Percentiles rank a stretch among this genome's conserved stretches.
Conservation (phyloP, 1,140 invertebrate species). For the Rhynchophorus ferrugineus region DNA sequence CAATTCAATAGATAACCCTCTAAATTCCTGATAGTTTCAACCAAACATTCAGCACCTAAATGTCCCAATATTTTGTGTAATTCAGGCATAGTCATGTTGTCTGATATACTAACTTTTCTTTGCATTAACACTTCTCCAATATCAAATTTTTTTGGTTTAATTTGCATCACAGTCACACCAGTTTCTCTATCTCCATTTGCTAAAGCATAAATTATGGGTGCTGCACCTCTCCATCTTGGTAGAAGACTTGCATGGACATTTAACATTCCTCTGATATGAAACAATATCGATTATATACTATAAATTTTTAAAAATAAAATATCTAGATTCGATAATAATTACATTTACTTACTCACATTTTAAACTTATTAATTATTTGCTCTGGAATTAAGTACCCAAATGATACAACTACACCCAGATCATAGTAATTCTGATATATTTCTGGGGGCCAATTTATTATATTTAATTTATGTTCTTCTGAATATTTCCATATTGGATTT, state of each 20-base stretch:
- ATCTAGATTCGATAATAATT: not conserved
- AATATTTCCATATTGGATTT: constrained; percentile 46
- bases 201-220: constrained; percentile 77
- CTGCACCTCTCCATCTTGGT: constrained; percentile 87
- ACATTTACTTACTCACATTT: constrained; percentile 46
- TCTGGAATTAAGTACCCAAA: constrained; percentile 65
- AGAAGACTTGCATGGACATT: constrained; percentile 89
- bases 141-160: constrained; percentile 82
- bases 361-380: constrained; percentile 54
- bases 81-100: constrained; percentile 57
- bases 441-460: constrained; percentile 51
- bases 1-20: constrained; percentile 50
- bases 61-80: constrained; percentile 57
- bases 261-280: constrained; percentile 62
- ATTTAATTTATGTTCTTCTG: constrained; percentile 43
- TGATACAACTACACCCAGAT: constrained; percentile 62
- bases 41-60: constrained; percentile 61
- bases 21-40: constrained; percentile 55
- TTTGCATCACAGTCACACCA: constrained; percentile 84
- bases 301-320: constrained; percentile 1
- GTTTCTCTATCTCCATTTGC: constrained; percentile 74
- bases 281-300: constrained; percentile 4
- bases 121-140: constrained; percentile 73
- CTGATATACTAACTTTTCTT: constrained; percentile 50
- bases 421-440: constrained; percentile 41